phyloP scores from a whole-genome alignment of 2,888 invertebrate species.

The Tipula unca region DNA sequence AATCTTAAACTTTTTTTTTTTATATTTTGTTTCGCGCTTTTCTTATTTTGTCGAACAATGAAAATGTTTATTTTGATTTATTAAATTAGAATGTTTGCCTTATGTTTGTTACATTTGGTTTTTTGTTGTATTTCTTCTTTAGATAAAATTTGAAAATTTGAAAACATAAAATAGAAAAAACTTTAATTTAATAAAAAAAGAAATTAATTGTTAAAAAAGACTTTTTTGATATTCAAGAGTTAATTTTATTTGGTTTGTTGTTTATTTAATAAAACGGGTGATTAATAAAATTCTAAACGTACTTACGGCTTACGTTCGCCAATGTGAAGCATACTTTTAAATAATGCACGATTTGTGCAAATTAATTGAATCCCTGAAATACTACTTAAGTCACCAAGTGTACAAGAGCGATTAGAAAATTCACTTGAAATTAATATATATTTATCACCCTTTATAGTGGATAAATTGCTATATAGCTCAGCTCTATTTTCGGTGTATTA shows the following conservation, averaged over 20 bases:
- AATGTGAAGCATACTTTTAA: too few relatives aligned
- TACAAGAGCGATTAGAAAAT: too few relatives aligned
- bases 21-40: neutral
- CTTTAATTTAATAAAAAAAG: neutral
- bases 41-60: neutral
- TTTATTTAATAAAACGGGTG: neutral
- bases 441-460: neutral
- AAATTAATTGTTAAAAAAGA: neutral
- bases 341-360: too few relatives aligned
- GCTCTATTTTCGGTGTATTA: neutral
- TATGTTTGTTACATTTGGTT: neutral
- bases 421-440: neutral
- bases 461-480: neutral
- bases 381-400: too few relatives aligned
- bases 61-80: neutral
- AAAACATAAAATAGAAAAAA: neutral
- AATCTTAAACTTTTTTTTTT: neutral
- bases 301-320: too few relatives aligned
- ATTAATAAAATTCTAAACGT: neutral
- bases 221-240: neutral
- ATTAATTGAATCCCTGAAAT: too few relatives aligned
- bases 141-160: neutral
- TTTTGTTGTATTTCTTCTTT: neutral
- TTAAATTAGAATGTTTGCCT: neutral
- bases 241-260: neutral